phyloP scores from a whole-genome alignment of 2,797 vertebrate genomes.

The Pseudotriccus pelzelni region DNA sequence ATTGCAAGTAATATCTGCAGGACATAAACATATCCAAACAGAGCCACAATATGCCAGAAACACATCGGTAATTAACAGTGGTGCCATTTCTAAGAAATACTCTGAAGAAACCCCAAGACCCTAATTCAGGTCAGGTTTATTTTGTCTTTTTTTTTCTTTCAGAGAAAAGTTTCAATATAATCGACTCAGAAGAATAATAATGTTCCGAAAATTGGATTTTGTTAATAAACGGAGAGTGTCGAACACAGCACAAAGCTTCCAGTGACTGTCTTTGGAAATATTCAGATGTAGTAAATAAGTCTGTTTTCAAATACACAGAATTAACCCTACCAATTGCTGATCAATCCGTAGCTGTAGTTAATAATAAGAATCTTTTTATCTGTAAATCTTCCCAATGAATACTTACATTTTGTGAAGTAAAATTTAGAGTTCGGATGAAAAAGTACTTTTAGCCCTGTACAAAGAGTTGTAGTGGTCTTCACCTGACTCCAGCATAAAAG shows the following conservation, averaged over 20 bases:
- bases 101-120: not conserved
- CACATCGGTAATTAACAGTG: not conserved
- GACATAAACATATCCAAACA: not conserved
- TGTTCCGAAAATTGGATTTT: not conserved
- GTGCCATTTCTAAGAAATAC: not conserved
- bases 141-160: not conserved
- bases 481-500: not conserved
- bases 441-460: not conserved
- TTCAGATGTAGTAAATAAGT: not conserved
- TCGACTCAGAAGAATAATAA: not conserved
- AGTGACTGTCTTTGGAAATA: not conserved
- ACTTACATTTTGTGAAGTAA: not conserved
- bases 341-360: not conserved
- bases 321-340: not conserved
- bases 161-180: not conserved
- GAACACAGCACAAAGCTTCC: not conserved
- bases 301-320: not conserved
- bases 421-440: not conserved
- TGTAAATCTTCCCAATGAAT: not conserved
- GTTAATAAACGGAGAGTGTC: not conserved
- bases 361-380: not conserved
- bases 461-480: not conserved
- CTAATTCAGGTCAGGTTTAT: not conserved
- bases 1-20: not conserved
- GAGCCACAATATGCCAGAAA: not conserved